Base-by-base conservation (phyloP, 2,888 invertebrate genomes). In the Agonum fuliginosum region DNA sequence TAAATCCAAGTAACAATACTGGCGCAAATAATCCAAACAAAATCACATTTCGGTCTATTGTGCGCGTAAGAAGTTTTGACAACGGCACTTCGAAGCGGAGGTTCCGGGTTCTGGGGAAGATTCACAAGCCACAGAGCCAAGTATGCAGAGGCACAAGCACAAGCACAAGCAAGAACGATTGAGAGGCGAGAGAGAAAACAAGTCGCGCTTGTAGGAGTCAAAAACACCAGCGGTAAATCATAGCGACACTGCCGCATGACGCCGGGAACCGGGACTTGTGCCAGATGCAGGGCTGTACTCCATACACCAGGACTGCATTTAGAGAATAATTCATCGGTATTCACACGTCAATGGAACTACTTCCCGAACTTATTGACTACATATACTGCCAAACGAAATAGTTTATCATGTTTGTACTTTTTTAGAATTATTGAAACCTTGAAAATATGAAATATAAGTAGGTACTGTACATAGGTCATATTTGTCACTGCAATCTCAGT, bases 211-310 rank as follows among this genome's bases (percentile, higher is more conserved):
- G 74, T 58, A 78, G 37, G 73, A 81, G 82, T 81, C 80, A 81
- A 80, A 81, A 81, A 81, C 81, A 81, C 78, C 62, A 75, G 65
- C 80, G 71, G 73, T 82, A 82, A 81, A 82, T 82, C 81, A 82
- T 80, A 70, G 75, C 80, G 78, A 79, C 81, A 79, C 81, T 58
- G 62, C 51, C 72, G 51, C 54, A 67, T 67, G 67, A 67, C 67
- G 67, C 58, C 30, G 3, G 22, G 24, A 10, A 22, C 19, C 30
- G 30, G 62, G 62, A 17, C 12, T 8, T 10, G 12, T 54, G 54
- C 54, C 54, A 54, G 24, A 22, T 5, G n/a, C 54, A 54, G 54
- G 6, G n/a, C 19, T 12, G 46, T 17, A 46, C 19, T 46, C 4
- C 3, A 1, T 8, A 37, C 4, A 10, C 8, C 34, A 34, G 22